These are phyloP conservation scores for Anadara kagoshimensis DNA, from an alignment of 1,140 invertebrate species.

Conservation along the genomic window DNA sequence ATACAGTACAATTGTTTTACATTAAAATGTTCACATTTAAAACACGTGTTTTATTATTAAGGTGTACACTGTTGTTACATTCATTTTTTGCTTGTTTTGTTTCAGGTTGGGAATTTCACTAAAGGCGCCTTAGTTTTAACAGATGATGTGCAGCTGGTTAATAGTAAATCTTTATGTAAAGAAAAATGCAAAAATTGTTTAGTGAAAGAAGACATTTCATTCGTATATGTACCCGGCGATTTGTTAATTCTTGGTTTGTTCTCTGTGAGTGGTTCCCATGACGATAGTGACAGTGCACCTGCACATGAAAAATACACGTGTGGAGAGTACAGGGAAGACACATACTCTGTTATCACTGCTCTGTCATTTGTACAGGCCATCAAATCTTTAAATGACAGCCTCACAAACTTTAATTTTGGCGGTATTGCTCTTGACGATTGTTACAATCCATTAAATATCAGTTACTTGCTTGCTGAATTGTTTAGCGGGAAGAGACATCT, in stretches of 20 bases:
- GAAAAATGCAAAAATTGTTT: slow-evolving; percentile 33
- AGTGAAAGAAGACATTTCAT: slow-evolving; percentile 29
- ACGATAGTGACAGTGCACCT: slow-evolving; percentile 20
- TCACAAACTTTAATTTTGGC: slow-evolving; percentile 39
- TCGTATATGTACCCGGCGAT: slow-evolving; percentile 52
- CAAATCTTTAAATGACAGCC: slow-evolving; percentile 14
- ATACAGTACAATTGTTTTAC: no score
- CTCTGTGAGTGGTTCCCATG: slow-evolving; percentile 32
- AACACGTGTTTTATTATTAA: no score
- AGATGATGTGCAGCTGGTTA: no score
- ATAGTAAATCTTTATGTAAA: slow-evolving; percentile 2
- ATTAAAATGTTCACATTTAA: no score
- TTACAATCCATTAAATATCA: slow-evolving; percentile 52
- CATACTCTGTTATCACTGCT: slow-evolving; percentile 41
- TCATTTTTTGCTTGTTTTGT: no score
- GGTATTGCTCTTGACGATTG: slow-evolving; percentile 61
- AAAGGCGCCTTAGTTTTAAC: no score
- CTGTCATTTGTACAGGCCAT: slow-evolving; percentile 47
- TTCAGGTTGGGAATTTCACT: no score
- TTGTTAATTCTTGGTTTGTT: slow-evolving; percentile 56
- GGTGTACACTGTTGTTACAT: no score
- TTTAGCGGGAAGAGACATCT: slow-evolving; percentile 44
- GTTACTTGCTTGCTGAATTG: slow-evolving; percentile 36
- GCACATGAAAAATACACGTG: slow-evolving; percentile 33
- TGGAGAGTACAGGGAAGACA: slow-evolving; percentile 37